phyloP scores from a whole-genome alignment of 2,888 invertebrate species.

The Mycalesis mineus region DNA sequence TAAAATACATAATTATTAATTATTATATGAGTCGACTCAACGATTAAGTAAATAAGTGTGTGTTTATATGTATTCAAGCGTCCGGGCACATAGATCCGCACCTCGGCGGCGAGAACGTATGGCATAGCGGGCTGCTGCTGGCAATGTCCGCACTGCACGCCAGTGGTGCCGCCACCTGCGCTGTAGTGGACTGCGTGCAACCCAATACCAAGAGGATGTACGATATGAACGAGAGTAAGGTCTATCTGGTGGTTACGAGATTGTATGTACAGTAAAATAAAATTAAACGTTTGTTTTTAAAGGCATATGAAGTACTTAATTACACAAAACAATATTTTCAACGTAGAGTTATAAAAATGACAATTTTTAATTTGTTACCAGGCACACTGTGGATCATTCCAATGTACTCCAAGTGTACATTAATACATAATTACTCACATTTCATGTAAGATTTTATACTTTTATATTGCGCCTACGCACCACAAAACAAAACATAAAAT shows the following conservation, averaged over 20 bases:
- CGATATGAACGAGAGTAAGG: slow-evolving; percentile 52
- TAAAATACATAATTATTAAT: too few species aligned
- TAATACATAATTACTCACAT: slow-evolving; percentile 53
- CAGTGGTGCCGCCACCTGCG: slow-evolving; percentile 51
- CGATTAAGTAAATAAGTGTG: too few species aligned
- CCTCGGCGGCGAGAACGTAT: slow-evolving; percentile 58
- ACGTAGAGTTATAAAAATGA: too few species aligned
- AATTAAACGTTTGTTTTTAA: too few species aligned
- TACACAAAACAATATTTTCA: too few species aligned
- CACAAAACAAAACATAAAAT: too few species aligned
- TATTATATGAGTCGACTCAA: too few species aligned
- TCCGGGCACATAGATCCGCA: slow-evolving; percentile 61
- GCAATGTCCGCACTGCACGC: slow-evolving; percentile 47
- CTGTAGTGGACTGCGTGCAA: slow-evolving; percentile 48
- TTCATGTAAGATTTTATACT: slow-evolving; percentile 46
- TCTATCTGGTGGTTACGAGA: too few species aligned
- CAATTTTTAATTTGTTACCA: slow-evolving; percentile 27
- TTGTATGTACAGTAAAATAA: too few species aligned
- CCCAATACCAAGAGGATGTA: slow-evolving; percentile 35
- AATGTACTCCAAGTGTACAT: slow-evolving; percentile 63
- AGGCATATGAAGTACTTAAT: too few species aligned
- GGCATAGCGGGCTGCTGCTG: slow-evolving; percentile 54
- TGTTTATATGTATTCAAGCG: slow-evolving; percentile 39
- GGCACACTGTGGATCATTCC: slow-evolving; percentile 66
- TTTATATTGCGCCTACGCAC: too few species aligned